Conservation (phyloP, 2,113 vertebrate species). For the Clarias macrocephalus region DNA sequence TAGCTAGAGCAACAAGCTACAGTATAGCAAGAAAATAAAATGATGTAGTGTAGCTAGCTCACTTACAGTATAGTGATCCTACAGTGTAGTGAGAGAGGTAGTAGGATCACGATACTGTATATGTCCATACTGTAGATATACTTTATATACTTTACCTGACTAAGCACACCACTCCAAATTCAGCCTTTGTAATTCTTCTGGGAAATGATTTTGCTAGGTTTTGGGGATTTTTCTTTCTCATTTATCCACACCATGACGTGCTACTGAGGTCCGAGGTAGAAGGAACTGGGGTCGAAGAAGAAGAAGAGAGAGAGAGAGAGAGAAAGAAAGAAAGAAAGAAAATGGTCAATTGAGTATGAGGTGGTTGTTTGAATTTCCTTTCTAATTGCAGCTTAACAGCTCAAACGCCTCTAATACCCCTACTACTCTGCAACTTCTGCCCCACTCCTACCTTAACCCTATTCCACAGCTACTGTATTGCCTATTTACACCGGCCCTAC, state of each 20-base stretch:
- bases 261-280: background rate
- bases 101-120: too few species aligned
- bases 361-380: background rate
- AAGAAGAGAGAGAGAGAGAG: too few species aligned
- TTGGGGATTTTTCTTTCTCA: background rate
- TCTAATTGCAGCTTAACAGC: background rate
- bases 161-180: background rate
- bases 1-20: background rate
- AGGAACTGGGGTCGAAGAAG: too few species aligned
- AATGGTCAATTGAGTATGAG: background rate
- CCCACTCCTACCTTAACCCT: too few species aligned
- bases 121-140: background rate
- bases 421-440: too few species aligned
- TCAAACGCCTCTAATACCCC: too few species aligned
- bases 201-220: background rate
- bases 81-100: too few species aligned
- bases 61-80: background rate
- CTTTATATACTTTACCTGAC: background rate
- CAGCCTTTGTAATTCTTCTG: background rate
- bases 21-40: background rate
- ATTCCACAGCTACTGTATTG: too few species aligned
- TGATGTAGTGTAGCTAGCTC: background rate
- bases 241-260: too few species aligned
- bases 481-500: too few species aligned
- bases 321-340: background rate